These are phyloP conservation scores for Sebastes aleutianus DNA, from an alignment of 2,797 vertebrate genomes.

Conservation along the genomic window DNA sequence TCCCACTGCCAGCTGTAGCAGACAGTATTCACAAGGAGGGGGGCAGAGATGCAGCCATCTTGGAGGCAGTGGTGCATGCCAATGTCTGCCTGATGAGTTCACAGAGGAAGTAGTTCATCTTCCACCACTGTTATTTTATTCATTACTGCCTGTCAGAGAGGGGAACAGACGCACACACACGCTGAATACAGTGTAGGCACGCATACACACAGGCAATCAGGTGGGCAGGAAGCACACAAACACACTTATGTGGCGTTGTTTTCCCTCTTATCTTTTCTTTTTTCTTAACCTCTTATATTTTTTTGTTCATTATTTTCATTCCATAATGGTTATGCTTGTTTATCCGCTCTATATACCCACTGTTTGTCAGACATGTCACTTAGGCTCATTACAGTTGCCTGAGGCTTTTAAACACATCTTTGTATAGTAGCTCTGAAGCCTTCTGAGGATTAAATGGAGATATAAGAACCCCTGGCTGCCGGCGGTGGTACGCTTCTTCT, in stretches of 20 bases:
- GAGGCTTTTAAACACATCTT: constrained; percentile 53
- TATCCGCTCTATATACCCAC: constrained; percentile 15
- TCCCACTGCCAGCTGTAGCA: constrained; percentile 27
- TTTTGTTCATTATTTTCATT: constrained; percentile 6
- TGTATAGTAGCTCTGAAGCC: constrained; percentile 43
- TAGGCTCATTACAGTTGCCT: constrained; percentile 46
- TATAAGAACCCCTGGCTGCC: constrained; percentile 33
- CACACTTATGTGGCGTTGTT: neutral
- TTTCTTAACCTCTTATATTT: neutral
- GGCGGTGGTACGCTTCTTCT: neutral
- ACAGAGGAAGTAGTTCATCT: constrained; percentile 66
- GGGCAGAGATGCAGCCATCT: constrained; percentile 54
- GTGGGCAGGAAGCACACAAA: constrained; percentile 7
- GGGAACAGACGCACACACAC: constrained; percentile 20
- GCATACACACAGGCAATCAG: constrained; percentile 24
- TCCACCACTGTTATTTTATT: constrained; percentile 72
- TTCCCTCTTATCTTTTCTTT: neutral
- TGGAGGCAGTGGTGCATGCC: constrained; percentile 63
- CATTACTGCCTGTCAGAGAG: constrained; percentile 58
- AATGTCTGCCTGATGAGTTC: constrained; percentile 68
- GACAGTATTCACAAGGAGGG: constrained; percentile 30
- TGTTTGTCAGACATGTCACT: constrained; percentile 35
- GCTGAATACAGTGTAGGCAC: neutral
- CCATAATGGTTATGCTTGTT: constrained; percentile 39
- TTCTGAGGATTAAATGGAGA: constrained; percentile 52